These are phyloP conservation scores for Cheilosia impressa DNA, from an alignment of 2,888 invertebrate species.

Conservation along the genomic window DNA sequence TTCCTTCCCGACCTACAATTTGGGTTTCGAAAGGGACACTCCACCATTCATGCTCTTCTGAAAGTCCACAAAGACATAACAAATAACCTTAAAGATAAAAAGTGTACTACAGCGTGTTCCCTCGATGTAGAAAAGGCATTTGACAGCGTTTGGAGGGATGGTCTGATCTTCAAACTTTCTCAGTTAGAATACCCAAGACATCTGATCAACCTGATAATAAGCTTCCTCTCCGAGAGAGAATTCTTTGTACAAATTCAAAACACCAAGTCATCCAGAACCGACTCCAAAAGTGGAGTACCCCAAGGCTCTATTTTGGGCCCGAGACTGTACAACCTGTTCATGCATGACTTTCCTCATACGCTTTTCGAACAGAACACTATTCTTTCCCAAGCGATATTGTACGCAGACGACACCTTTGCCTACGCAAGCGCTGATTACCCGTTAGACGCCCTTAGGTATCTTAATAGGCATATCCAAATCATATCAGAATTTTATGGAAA, in stretches of 20 bases:
- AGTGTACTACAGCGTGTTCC: constrained; percentile 36
- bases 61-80: constrained; percentile 58
- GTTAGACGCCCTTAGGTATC: too few species aligned
- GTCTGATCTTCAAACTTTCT: neutral
- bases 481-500: too few species aligned
- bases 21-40: constrained; percentile 45
- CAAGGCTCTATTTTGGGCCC: constrained; percentile 42
- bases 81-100: constrained; percentile 31
- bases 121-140: constrained; percentile 49
- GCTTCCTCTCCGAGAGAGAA: constrained; percentile 26
- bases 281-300: too few species aligned
- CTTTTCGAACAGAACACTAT: too few species aligned
- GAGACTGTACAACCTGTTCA: constrained; percentile 15
- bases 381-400: constrained; percentile 6
- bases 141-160: constrained; percentile 39
- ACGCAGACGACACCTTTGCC: too few species aligned
- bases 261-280: too few species aligned
- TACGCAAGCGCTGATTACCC: too few species aligned
- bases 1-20: constrained; percentile 41
- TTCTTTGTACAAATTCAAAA: constrained; percentile 20
- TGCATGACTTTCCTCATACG: constrained; percentile 59
- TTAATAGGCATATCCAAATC: too few species aligned
- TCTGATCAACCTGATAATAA: constrained; percentile 20
- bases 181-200: neutral
- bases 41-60: constrained; percentile 38